A percentile compares a stretch with the other conserved stretches of the same genome.
These are phyloP conservation scores for Sciurus niger DNA, from an alignment of 2,113 vertebrate species.

Conservation along the genomic window DNA sequence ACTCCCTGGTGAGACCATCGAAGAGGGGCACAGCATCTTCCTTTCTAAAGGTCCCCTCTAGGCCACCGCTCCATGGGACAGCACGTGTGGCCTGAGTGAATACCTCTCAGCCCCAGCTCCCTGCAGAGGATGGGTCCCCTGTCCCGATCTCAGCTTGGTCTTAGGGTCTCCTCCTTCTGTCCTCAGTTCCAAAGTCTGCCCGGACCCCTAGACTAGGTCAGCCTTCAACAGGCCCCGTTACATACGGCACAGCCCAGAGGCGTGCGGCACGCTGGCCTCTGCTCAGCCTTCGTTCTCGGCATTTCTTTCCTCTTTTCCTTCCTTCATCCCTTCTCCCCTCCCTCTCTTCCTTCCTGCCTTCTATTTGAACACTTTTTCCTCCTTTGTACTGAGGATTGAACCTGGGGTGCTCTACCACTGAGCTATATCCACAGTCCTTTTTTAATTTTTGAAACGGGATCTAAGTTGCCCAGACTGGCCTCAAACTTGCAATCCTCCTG, in stretches of 20 bases:
- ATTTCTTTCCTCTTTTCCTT: neutral
- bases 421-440: too few species aligned
- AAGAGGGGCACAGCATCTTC: neutral
- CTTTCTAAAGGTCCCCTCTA: neutral
- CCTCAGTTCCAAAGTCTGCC: neutral
- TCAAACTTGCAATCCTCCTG: too few species aligned
- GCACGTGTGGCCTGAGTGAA: too few species aligned
- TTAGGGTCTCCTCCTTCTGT: neutral
- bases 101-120: too few species aligned
- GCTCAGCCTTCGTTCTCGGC: neutral
- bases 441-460: too few species aligned
- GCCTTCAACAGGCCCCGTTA: neutral
- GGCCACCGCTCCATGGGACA: neutral
- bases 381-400: too few species aligned
- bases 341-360: neutral
- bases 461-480: too few species aligned
- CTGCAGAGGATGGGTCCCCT: too few species aligned
- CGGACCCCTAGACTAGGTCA: neutral
- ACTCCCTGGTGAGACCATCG: neutral
- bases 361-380: too few species aligned
- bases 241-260: neutral
- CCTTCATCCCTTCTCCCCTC: neutral
- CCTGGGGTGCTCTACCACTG: too few species aligned
- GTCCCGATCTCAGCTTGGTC: accelerated
- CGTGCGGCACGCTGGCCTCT: neutral